Conservation (phyloP, 2,888 invertebrate genomes). For the Exocentrus adspersus region DNA sequence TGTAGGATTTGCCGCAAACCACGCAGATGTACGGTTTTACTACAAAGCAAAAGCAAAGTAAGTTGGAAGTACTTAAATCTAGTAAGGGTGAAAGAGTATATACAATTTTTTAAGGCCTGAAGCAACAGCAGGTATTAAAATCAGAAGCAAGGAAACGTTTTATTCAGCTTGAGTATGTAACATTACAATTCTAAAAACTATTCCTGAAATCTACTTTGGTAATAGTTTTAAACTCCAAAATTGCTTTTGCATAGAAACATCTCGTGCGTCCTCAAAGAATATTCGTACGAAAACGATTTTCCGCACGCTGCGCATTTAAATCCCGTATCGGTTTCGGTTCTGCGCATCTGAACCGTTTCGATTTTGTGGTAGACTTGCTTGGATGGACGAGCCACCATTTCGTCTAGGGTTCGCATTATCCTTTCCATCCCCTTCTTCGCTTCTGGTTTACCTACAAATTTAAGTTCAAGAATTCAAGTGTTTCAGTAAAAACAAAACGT, state of each 20-base stretch:
- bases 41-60: background rate
- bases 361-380: background rate
- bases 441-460: too few species aligned
- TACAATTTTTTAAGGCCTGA: too few species aligned
- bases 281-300: constrained; percentile 17
- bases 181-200: too few species aligned
- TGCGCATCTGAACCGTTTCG: background rate
- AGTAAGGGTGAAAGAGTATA: too few species aligned
- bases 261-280: constrained; percentile 19
- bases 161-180: too few species aligned
- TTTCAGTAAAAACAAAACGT: too few species aligned
- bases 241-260: constrained; percentile 20
- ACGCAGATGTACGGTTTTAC: background rate
- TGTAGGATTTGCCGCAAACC: constrained; percentile 36
- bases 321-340: background rate
- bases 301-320: constrained; percentile 17
- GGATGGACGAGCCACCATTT: background rate
- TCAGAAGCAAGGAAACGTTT: too few species aligned
- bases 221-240: background rate
- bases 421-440: background rate
- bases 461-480: too few species aligned
- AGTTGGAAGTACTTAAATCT: too few species aligned
- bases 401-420: background rate
- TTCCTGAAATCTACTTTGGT: too few species aligned
- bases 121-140: too few species aligned